Base-by-base conservation (phyloP, 2,888 invertebrate species). In the Phortica okadai region DNA sequence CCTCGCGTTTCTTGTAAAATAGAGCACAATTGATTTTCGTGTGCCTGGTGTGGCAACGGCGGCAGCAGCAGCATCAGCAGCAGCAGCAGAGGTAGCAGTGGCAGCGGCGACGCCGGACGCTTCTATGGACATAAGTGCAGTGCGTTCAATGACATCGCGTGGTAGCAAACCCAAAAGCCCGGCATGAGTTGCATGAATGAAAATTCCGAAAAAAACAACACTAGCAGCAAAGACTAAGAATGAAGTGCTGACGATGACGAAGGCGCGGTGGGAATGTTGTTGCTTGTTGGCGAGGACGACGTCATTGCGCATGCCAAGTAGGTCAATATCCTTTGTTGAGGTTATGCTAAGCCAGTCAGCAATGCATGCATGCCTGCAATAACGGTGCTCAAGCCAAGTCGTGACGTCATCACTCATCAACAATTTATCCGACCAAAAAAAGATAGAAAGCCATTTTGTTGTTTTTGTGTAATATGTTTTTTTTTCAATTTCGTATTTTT, bases 321-420 rank as follows among this genome's bases (percentile, higher is more conserved):
- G 89, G 90, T 90, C 90, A 91, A 89, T 83, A 89, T 85, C 88
- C 90, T 89, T 84, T 79, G 81, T 78, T 82, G 80, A 81, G 83
- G 83, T 82, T 82, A 81, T 76, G 75, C 69, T n/a, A 25, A 72
- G 45, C 54, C 45, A 25, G 33, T 50, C 33, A 33, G 4, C 21
- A 10, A 21, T 21, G 21, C 21, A 21, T 54, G 70, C n/a, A 45
- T 10, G 14, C 16, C 21, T 59, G 59, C 59, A 16, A n/a, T 59
- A 3, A 59, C 21, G 21, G 16, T 25, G 21, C 21, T 62, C 16
- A n/a, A 16, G 56, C 14, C 8, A 56, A 56, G 45, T 25, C 54
- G 81, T 86, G 88, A 88, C 86, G 88, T 88, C 88, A 86, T 80
- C 50, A 78, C 78, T 7, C 33, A 33, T 33, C 33, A 33, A 33